phyloP scores from a whole-genome alignment of 1,140 invertebrate genomes.

The Eueides isabella region DNA sequence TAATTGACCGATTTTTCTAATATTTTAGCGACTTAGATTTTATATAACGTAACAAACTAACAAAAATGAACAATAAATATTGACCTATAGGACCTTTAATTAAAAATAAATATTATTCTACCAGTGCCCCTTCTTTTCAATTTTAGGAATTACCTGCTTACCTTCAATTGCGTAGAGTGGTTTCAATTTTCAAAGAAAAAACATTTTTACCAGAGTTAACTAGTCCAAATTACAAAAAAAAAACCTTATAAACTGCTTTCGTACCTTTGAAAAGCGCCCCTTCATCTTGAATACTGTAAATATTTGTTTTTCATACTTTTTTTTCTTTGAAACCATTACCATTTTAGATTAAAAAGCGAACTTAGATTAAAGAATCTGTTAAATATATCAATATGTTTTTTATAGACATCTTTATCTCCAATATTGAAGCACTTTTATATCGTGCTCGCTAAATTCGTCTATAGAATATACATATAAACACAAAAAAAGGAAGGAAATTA shows the following conservation, averaged over 20 bases:
- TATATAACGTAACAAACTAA: too few species aligned
- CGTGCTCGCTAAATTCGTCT: too few species aligned
- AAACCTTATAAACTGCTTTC: constrained; percentile 3
- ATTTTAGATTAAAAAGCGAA: not conserved
- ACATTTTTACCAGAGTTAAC: not conserved
- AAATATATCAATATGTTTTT: too few species aligned
- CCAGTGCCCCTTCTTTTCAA: not conserved
- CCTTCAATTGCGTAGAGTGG: not conserved
- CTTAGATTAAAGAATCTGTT: not conserved
- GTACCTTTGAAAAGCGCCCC: not conserved
- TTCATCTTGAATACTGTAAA: constrained; percentile 8
- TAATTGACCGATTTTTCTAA: too few species aligned
- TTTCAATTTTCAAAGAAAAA: not conserved
- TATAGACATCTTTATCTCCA: too few species aligned
- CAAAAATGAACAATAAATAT: too few species aligned
- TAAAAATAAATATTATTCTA: not conserved
- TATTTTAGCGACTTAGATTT: not conserved
- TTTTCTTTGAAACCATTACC: not conserved
- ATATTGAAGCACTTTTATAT: too few species aligned
- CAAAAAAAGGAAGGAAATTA: too few species aligned
- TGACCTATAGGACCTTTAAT: not conserved
- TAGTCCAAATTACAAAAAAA: not conserved
- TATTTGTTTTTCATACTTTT: not conserved
- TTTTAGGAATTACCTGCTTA: not conserved
- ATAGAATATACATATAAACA: too few species aligned